These are phyloP conservation scores for Danaus melanippus DNA, from an alignment of 1,140 invertebrate genomes.

Conservation along the genomic window DNA sequence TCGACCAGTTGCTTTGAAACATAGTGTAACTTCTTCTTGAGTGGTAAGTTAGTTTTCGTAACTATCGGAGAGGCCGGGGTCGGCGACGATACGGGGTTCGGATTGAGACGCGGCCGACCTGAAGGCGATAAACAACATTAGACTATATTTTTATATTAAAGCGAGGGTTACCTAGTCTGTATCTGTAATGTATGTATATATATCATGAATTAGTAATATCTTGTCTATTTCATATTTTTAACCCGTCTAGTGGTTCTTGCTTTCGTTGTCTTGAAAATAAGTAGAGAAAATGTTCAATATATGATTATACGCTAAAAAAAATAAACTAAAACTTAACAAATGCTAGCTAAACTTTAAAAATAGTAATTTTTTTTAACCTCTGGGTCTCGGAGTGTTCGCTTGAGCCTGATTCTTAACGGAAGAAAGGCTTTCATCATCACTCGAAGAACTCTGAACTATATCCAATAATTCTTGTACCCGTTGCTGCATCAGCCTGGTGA, in stretches of 20 bases:
- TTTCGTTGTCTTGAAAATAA: too few relatives aligned
- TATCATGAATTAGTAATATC: too few relatives aligned
- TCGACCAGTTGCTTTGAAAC: constrained; percentile 85
- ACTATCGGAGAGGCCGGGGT: constrained; percentile 52
- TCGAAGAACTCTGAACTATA: constrained; percentile 80
- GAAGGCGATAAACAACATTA: not conserved
- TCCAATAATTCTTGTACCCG: constrained; percentile 88
- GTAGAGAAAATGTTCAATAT: too few relatives aligned
- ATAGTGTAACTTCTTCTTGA: constrained; percentile 82
- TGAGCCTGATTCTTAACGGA: constrained; percentile 62
- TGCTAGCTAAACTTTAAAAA: too few relatives aligned
- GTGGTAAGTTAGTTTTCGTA: constrained; percentile 74
- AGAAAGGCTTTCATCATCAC: constrained; percentile 69
- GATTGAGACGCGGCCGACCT: constrained; percentile 54
- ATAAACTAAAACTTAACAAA: too few relatives aligned
- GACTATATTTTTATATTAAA: too few relatives aligned
- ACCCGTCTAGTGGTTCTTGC: too few relatives aligned
- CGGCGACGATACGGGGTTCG: constrained; percentile 26
- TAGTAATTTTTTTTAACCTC: constrained; percentile 57
- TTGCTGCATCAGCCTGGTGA: constrained; percentile 79
- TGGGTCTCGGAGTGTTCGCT: constrained; percentile 59
- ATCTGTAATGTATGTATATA: too few relatives aligned
- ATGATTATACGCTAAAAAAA: too few relatives aligned
- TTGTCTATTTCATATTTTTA: too few relatives aligned
- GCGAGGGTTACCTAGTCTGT: too few relatives aligned